A percentile compares a stretch with the other conserved stretches of the same genome.
phyloP scores from a whole-genome alignment of 2,113 vertebrate species.

The Bucco capensis region DNA sequence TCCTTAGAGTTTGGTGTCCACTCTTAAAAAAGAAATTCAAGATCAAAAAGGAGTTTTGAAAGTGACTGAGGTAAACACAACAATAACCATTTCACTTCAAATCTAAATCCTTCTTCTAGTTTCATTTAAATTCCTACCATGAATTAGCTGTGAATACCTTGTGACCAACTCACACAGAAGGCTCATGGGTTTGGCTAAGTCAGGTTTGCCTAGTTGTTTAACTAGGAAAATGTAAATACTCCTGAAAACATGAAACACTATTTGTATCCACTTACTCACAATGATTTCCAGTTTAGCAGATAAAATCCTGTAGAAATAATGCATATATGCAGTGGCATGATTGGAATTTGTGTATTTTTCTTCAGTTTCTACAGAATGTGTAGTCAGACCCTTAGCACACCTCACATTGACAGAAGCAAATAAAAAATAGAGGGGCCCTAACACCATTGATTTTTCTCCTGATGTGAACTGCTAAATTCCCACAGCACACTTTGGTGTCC shows the following conservation, averaged over 20 bases:
- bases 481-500: background rate
- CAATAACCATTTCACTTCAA: background rate
- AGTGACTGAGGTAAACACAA: conserved; percentile 59
- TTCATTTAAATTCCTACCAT: conserved; percentile 21
- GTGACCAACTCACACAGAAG: background rate
- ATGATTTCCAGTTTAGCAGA: background rate
- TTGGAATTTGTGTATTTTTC: background rate
- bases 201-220: conserved; percentile 20
- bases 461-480: background rate
- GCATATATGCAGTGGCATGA: background rate
- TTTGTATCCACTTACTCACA: background rate
- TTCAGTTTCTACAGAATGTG: background rate
- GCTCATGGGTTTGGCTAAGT: conserved; percentile 34
- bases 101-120: conserved; percentile 12
- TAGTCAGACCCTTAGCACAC: background rate
- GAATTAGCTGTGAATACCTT: conserved; percentile 35
- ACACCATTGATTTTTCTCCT: background rate
- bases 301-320: background rate
- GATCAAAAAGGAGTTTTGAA: background rate
- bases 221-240: conserved; percentile 1
- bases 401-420: background rate
- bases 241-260: conserved; percentile 25
- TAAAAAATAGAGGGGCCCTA: background rate
- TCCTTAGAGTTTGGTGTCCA: conserved; percentile 35
- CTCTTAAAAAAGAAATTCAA: conserved; percentile 54